Evolutionary conservation across 2,888 invertebrate species (phyloP).

Genomic region (Sceliomorpha sp.): DNA sequence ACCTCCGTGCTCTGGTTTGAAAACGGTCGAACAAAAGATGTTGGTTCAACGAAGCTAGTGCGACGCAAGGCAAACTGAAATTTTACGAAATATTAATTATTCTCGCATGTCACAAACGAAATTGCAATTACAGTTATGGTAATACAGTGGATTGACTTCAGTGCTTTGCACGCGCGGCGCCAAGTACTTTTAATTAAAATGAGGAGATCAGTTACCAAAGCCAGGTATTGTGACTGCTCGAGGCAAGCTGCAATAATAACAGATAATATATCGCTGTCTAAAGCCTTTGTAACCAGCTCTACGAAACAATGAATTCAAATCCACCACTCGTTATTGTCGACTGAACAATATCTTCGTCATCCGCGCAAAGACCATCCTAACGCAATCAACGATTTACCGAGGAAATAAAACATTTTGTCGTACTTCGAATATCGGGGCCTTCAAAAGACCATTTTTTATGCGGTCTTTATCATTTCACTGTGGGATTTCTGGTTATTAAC

Average conservation of each 20-base stretch:
- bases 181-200: constrained; percentile 77
- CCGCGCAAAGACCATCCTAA: constrained; percentile 31
- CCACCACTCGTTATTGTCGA: constrained; percentile 65
- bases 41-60: constrained; percentile 18
- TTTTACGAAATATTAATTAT: constrained; percentile 28
- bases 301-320: constrained; percentile 74
- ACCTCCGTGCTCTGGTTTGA: too few species aligned
- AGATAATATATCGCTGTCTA: constrained; percentile 74
- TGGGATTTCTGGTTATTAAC: too few species aligned
- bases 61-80: constrained; percentile 11
- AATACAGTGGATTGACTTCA: constrained; percentile 54
- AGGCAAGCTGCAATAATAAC: constrained; percentile 76
- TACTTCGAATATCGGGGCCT: too few species aligned
- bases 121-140: constrained; percentile 35
- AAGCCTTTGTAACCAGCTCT: constrained; percentile 59
- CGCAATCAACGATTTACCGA: constrained; percentile 36
- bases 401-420: constrained; percentile 36
- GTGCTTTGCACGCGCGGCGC: constrained; percentile 43
- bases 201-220: constrained; percentile 75
- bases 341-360: constrained; percentile 65
- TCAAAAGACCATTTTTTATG: too few species aligned
- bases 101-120: constrained; percentile 28
- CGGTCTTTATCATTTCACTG: too few species aligned
- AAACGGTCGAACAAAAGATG: background rate
- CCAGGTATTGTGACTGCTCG: constrained; percentile 69